Base-by-base conservation (phyloP, 2,888 invertebrate genomes). In the Philereme transversata region DNA sequence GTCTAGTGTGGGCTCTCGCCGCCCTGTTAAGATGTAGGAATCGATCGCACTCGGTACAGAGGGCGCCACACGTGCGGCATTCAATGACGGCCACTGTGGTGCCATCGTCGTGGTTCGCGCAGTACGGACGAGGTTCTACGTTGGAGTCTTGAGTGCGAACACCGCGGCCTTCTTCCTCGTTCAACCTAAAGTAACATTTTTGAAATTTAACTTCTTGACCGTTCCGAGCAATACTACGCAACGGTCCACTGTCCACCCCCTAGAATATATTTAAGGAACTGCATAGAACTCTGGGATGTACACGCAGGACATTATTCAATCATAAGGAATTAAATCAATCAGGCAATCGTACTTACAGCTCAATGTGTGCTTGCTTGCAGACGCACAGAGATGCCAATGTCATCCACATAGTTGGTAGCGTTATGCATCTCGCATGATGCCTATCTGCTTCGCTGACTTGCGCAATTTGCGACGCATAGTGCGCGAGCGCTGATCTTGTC, bases 91-190 rank as follows among this genome's bases (percentile, higher is more conserved):
- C 99, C 9, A 95, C 94, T 0, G 99, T 99, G 79, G 96, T 95
- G 0, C 97, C 97, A 82, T 99, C 99, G 81, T 99, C 99, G 85
- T 99, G 99, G 87, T 99, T 99, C 53, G 95, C 95, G 88, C 99
- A 99, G 67, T 96, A 95, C 5, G 97, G 97, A 79, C 98, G 93
- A 4, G 89, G 83, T 53, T 93, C 93, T 1, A 83, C 78, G 47
- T 10, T 46, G 53, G 77, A 70, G 0, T 79, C 81, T 1, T 82
- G 79, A 0, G 64, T 70, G 7, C 81, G 73, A 0, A 68, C 56
- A 1, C 81, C 86, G 4, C 82, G 82, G 0, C 75, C 77, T 0
- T 84, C 84, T 11, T 46, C 48, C 11, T 56, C 59, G 33, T 65
- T 67, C 54, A 64, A 52, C 45, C 45, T 45, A 22, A 45, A 43